phyloP scores from a whole-genome alignment of 2,113 vertebrate genomes.

The Myotis brandtii region DNA sequence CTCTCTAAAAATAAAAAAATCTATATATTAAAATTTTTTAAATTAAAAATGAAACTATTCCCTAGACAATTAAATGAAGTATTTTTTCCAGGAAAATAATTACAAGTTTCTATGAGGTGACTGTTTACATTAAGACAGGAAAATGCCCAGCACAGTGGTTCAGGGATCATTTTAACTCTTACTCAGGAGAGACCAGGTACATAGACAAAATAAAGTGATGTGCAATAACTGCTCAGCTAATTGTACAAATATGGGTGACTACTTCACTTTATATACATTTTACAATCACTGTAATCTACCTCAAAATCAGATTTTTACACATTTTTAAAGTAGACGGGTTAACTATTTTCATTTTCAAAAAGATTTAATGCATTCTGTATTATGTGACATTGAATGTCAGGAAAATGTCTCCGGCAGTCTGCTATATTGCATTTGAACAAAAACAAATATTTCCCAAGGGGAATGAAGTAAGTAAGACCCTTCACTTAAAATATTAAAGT shows the following conservation, averaged over 20 bases:
- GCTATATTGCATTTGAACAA: background rate
- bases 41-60: background rate
- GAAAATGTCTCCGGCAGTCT: background rate
- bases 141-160: background rate
- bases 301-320: constrained; percentile 18
- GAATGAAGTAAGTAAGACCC: background rate
- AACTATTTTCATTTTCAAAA: constrained; percentile 22
- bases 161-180: background rate
- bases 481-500: background rate
- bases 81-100: background rate
- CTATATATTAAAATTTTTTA: background rate
- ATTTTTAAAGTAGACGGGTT: background rate
- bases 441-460: background rate
- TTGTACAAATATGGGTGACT: background rate
- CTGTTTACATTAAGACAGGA: background rate
- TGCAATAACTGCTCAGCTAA: background rate
- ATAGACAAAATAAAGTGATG: background rate
- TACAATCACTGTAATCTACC: background rate
- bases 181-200: background rate
- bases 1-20: background rate
- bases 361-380: background rate
- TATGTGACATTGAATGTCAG: background rate
- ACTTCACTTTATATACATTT: background rate
- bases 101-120: background rate
- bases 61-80: background rate